These are phyloP conservation scores for Macrotus californicus DNA, from an alignment of 2,113 vertebrate species.

Conservation along the genomic window DNA sequence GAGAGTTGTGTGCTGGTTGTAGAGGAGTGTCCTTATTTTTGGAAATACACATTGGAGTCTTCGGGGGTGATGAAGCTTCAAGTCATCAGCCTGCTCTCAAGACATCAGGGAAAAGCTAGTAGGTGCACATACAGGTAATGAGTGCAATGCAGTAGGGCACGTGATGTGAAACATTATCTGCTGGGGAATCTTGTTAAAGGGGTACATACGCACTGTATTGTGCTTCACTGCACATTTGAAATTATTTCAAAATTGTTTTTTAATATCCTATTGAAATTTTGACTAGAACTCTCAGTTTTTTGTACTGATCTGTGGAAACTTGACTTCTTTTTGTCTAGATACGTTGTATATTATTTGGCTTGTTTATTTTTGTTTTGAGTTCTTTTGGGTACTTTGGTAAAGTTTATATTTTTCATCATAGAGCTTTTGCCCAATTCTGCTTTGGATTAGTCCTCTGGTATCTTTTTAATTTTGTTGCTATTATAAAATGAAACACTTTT, in stretches of 20 bases:
- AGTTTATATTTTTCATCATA: neutral
- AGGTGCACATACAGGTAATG: neutral
- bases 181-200: neutral
- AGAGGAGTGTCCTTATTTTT: neutral
- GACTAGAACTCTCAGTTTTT: neutral
- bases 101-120: neutral
- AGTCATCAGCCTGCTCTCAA: neutral
- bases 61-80: neutral
- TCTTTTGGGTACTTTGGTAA: neutral
- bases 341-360: neutral
- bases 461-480: neutral
- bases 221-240: neutral
- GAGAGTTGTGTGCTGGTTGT: neutral
- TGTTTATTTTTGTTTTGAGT: neutral
- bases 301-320: neutral
- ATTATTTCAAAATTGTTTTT: neutral
- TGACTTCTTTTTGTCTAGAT: neutral
- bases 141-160: neutral
- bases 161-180: neutral
- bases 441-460: slow-evolving; percentile 8
- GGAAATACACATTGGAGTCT: neutral
- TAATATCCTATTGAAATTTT: neutral
- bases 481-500: slow-evolving; percentile 4
- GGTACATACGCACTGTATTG: neutral
- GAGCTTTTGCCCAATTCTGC: neutral